A percentile compares a stretch with the other conserved stretches of the same genome.
Conservation (phyloP, 2,113 vertebrate genomes). For the Telmatochromis sp. region DNA sequence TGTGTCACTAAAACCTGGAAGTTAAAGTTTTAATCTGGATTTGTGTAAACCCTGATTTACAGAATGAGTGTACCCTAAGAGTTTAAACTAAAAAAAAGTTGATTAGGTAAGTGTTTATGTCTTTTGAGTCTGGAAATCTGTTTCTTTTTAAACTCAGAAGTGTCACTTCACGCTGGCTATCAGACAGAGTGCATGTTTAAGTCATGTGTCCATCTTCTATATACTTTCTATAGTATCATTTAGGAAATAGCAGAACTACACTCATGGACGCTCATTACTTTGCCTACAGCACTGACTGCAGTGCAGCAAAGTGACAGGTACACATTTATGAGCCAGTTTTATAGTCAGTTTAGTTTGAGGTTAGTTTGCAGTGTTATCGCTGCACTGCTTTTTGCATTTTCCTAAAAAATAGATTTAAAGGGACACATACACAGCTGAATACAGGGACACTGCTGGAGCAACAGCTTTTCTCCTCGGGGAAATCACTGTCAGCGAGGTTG, state of each 20-base stretch:
- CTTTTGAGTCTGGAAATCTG: not conserved
- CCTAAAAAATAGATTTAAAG: not conserved
- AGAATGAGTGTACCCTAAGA: not conserved
- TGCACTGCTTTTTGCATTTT: not conserved
- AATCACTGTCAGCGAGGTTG: slow-evolving; percentile 17
- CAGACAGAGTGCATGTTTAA: not conserved
- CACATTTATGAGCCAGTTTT: not conserved
- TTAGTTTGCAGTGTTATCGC: not conserved
- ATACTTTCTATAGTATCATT: not conserved
- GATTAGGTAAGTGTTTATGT: not conserved
- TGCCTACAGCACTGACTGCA: not conserved
- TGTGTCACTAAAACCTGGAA: slow-evolving; percentile 72
- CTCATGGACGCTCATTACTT: not conserved
- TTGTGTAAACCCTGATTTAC: not conserved
- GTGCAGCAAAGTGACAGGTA: not conserved
- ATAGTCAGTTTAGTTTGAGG: not conserved
- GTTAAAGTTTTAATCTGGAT: slow-evolving; percentile 75
- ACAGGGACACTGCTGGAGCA: not conserved
- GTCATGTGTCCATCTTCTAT: not conserved
- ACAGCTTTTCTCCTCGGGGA: slow-evolving; percentile 5
- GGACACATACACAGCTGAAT: not conserved
- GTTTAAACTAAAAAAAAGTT: not conserved
- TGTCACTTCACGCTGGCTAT: not conserved
- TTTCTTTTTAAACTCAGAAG: not conserved
- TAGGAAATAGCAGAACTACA: not conserved